These are phyloP conservation scores for Madoqua kirkii DNA, from an alignment of 2,113 vertebrate species.

Conservation along the genomic window DNA sequence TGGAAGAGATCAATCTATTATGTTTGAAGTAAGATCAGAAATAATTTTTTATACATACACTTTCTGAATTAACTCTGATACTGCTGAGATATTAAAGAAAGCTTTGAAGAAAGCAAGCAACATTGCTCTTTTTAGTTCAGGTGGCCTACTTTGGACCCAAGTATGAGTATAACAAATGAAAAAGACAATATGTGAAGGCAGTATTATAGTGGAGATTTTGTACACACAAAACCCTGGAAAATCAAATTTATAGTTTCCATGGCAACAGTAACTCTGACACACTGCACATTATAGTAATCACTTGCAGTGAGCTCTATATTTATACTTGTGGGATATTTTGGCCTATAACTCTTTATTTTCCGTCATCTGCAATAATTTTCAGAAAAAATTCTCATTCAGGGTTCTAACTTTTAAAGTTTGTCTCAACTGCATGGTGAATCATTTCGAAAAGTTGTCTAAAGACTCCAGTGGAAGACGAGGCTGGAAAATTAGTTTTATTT, in stretches of 20 bases:
- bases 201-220: constrained; percentile 17
- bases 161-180: not conserved
- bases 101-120: not conserved
- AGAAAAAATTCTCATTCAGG: constrained; percentile 18
- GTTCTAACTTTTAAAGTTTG: not conserved
- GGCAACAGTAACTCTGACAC: constrained; percentile 38
- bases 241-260: constrained; percentile 55
- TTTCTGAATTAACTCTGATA: constrained; percentile 5
- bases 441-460: not conserved
- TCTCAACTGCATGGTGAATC: not conserved
- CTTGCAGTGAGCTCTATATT: constrained; percentile 1
- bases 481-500: not conserved
- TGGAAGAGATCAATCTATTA: not conserved
- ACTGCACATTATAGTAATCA: constrained; percentile 32
- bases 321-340: not conserved
- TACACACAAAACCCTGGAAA: constrained; percentile 24
- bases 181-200: not conserved
- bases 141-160: constrained; percentile 11
- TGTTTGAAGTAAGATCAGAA: constrained; percentile 45
- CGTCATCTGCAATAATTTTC: not conserved
- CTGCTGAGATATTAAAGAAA: not conserved
- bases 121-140: not conserved
- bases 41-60: not conserved
- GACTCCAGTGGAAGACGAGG: not conserved
- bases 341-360: constrained; percentile 36